Evolutionary conservation across 2,888 invertebrate genomes (phyloP), one percentile per base, ranked within the genome.

Genomic region (Melanchra persicariae): DNA sequence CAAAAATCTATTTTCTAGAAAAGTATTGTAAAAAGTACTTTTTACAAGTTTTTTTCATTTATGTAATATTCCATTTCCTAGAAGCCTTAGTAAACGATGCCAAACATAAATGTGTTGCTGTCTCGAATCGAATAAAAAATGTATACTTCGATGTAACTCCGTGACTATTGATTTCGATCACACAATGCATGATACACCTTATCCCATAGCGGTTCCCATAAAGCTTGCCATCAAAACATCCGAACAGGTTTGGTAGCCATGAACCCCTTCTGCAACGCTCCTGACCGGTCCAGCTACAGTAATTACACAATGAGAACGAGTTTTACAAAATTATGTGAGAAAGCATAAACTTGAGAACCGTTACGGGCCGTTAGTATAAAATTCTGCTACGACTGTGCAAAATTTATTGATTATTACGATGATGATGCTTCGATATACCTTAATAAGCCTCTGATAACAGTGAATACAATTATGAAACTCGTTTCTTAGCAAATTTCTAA

Each of bases 281-380:
- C 75, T 88, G 86, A 88, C 88, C 90, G 87, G 89, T 91, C 90
- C 81, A 85, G 85, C 87, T 85, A 86, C 74, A 76, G 85, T 84
- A 87, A 86, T 86, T 85, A 84, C 78, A 90, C 89, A 91, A 91
- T 89, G 85, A 86, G 89, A 90, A 91, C 93, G 79, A 88, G 92
- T 92, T 93, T 88, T 79, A 84, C 54, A 84, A 86, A 87, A 87
- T 88, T 87, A 87, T 85, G 88, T 89, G 91, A 87, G 90, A 90
- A 90, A 90, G 84, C 83, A 86, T 84, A 80, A 81, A 85, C 79
- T 69, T 64, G 72, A 70, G 55, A 79, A 85, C 89, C 85, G 88
- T 88, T 87, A 88, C 78, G 73, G 77, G 76, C 83, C 86, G 84
- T 86, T 85, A 83, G 70, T 54, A 77, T 78, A 82, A 75, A 80